Evolutionary conservation across 2,797 vertebrate genomes (phyloP).

Genomic region (Lacerta bilineata): DNA sequence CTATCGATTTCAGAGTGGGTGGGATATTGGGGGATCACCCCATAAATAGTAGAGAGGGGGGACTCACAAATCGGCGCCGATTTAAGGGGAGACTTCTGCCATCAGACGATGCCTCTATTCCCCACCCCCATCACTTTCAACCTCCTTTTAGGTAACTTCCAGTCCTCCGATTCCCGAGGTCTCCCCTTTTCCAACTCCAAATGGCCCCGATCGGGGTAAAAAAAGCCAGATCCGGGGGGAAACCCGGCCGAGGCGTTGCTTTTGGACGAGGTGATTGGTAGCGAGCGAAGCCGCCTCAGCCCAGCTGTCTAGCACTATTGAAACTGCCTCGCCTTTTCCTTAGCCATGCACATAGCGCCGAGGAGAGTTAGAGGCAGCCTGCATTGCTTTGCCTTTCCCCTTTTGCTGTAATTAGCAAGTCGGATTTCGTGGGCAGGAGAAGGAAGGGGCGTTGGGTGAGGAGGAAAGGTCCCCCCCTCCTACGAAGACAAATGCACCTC

Average conservation of each 20-base stretch:
- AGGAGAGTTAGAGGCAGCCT: conserved; percentile 71
- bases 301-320: conserved; percentile 70
- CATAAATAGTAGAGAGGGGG: conserved; percentile 74
- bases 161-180: conserved; percentile 51
- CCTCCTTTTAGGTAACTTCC: conserved; percentile 74
- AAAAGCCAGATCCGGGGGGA: conserved; percentile 65
- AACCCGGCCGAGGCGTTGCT: conserved; percentile 71
- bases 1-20: conserved; percentile 65
- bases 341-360: conserved; percentile 65
- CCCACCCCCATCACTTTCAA: conserved; percentile 69
- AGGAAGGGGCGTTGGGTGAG: conserved; percentile 37
- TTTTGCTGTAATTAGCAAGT: conserved; percentile 70
- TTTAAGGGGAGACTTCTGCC: conserved; percentile 70
- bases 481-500: conserved; percentile 43
- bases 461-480: conserved; percentile 53
- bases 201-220: conserved; percentile 63
- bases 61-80: conserved; percentile 65
- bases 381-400: conserved; percentile 64
- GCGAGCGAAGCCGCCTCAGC: conserved; percentile 67
- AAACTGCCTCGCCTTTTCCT: conserved; percentile 68
- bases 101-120: conserved; percentile 64
- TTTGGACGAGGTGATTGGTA: conserved; percentile 72
- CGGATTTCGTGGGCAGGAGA: conserved; percentile 72
- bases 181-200: conserved; percentile 71
- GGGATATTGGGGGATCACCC: conserved; percentile 71